Evolutionary conservation across 1,140 invertebrate species (phyloP).

Genomic region (Drosophila murphyi): DNA sequence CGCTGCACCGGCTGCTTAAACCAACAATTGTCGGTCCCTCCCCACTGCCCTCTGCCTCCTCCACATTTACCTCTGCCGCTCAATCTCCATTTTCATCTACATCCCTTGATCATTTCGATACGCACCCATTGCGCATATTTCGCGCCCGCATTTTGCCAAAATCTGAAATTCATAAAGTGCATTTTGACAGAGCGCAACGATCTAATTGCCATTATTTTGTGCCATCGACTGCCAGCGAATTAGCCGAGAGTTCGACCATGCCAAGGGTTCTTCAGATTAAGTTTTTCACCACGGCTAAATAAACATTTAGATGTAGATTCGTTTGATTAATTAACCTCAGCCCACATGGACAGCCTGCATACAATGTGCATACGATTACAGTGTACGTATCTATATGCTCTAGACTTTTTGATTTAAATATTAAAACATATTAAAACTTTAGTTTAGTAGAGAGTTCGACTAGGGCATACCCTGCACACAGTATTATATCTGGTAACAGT

Average conservation of each 20-base stretch:
- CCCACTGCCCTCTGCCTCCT: constrained; percentile 10
- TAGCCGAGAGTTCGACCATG: constrained; percentile 2
- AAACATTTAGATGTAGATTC: constrained; percentile 61
- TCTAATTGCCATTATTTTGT: constrained; percentile 65
- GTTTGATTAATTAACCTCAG: constrained; percentile 67
- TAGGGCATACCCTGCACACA: too few relatives aligned
- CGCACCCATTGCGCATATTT: constrained; percentile 78
- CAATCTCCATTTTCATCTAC: neutral
- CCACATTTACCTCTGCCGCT: neutral
- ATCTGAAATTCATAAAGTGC: constrained; percentile 68
- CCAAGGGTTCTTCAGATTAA: constrained; percentile 60
- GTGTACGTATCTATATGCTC: too few relatives aligned
- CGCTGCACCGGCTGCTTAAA: constrained; percentile 81
- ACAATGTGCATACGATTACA: neutral
- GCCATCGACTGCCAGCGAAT: constrained; percentile 21
- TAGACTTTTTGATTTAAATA: too few relatives aligned
- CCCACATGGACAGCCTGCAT: constrained; percentile 55
- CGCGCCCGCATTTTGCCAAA: constrained; percentile 67
- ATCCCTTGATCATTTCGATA: constrained; percentile 51
- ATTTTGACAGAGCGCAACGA: constrained; percentile 71
- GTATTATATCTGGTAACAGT: too few relatives aligned
- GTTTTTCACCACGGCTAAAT: constrained; percentile 65
- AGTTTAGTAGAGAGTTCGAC: too few relatives aligned
- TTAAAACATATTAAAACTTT: too few relatives aligned
- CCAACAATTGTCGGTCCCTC: constrained; percentile 79